A percentile compares a stretch with the other conserved stretches of the same genome.
phyloP scores from a whole-genome alignment of 1,140 invertebrate species.

The Apis laboriosa region DNA sequence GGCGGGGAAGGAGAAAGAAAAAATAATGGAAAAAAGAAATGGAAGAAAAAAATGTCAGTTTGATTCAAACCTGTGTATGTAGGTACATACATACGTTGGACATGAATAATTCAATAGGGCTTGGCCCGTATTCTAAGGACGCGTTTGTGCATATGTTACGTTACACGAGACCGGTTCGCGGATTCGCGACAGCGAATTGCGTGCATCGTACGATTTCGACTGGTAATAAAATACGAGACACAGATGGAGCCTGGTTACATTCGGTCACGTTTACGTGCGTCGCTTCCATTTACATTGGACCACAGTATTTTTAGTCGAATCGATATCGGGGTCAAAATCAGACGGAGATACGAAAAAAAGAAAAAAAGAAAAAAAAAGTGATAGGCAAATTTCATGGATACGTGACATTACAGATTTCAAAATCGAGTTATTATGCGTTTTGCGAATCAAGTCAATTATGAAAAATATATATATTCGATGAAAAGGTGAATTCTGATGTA shows the following conservation, averaged over 20 bases:
- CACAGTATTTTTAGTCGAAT: neutral
- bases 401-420: neutral
- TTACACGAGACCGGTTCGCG: neutral
- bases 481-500: neutral
- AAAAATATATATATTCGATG: neutral
- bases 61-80: conserved; percentile 22
- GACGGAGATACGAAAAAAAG: too few species aligned
- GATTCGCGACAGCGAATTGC: conserved; percentile 28
- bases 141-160: conserved; percentile 52
- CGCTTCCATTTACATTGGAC: neutral
- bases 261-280: conserved; percentile 1
- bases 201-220: conserved; percentile 16
- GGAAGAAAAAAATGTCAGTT: conserved; percentile 16
- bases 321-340: neutral
- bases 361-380: neutral
- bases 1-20: neutral
- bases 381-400: neutral
- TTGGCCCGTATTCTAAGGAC: conserved; percentile 55
- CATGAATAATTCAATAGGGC: conserved; percentile 62
- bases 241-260: conserved; percentile 16
- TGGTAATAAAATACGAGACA: conserved; percentile 49
- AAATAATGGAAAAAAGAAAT: conserved; percentile 13
- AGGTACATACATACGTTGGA: conserved; percentile 4
- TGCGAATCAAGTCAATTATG: neutral
- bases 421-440: neutral